Percentiles rank a stretch among this genome's conserved stretches.
Evolutionary conservation across 2,888 invertebrate species (phyloP).

Genomic region (Acleris cristana): DNA sequence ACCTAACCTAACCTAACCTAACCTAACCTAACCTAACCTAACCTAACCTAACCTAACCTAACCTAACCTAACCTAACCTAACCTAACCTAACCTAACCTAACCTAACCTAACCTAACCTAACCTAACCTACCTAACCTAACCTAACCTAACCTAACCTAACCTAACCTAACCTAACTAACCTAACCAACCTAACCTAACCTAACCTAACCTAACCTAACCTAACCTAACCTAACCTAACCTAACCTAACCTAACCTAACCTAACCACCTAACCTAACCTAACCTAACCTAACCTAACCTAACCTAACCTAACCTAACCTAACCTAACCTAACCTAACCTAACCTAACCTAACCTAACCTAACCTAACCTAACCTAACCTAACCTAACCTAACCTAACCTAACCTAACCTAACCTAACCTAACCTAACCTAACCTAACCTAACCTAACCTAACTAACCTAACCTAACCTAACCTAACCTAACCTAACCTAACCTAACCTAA

Average conservation of each 20-base stretch:
- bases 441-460: constrained; percentile 21
- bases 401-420: constrained; percentile 21
- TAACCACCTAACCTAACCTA: too few relatives aligned
- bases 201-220: constrained; percentile 20
- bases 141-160: constrained; percentile 20
- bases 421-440: constrained; percentile 21
- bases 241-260: too few relatives aligned
- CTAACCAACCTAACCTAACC: too few relatives aligned
- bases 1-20: constrained; percentile 4
- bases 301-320: constrained; percentile 20
- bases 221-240: constrained; percentile 20
- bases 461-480: constrained; percentile 21
- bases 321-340: constrained; percentile 20
- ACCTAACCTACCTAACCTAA: too few relatives aligned
- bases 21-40: background rate
- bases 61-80: background rate
- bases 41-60: background rate
- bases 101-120: constrained; percentile 20
- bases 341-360: constrained; percentile 20
- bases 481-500: constrained; percentile 20
- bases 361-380: constrained; percentile 21
- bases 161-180: too few relatives aligned
- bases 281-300: constrained; percentile 20
- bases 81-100: constrained; percentile 20
- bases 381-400: constrained; percentile 20